Base-by-base conservation (phyloP, 2,888 invertebrate species). In the Drosophila picticornis region DNA sequence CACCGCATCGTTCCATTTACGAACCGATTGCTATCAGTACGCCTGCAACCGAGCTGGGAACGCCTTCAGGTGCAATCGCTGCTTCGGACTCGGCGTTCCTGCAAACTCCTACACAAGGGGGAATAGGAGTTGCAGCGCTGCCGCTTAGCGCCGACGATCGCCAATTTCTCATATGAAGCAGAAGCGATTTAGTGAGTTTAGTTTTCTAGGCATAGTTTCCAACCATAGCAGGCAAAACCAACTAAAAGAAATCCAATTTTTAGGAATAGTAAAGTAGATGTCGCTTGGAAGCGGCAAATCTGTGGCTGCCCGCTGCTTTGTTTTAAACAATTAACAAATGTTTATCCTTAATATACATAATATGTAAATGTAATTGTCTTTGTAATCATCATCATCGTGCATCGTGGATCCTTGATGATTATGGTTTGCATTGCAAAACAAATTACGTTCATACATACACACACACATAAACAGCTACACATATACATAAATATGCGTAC, bases 121-220 rank as follows among this genome's bases (percentile, higher is more conserved):
- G 92, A 56, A 91, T 93, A 64, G 93, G 92, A 40, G 93, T 93
- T 58, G 93, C 90, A 16, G 93, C 93, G 4, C 73, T 93, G 72
- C 93, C 93, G 7, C 86, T 72, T 38, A 75, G 74, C 55, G 32
- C 58, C 32, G 57, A 62, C n/a, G 77, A 86, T 74, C 80, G 77
- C 52, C 88, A 84, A 60, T 89, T 84, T 83, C 84, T 86, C 70
- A 84, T 91, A 77, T 87, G 68, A 88, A 67, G 62, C 60, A 51
- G n/a, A 68, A 16, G 25, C 67, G 34, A 72, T 46, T 60, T 46
- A 60, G 43, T 40, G 52, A 61, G 77, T 73, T 77, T 77, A 77
- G 68, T 81, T 81, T 63, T 65, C 29, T 66, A 75, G 60, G 59
- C 57, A 61, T 60, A 73, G 53, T 63, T 52, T 57, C 51, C 61